A percentile compares a stretch with the other conserved stretches of the same genome.
These are phyloP conservation scores for Ischnura elegans DNA, from an alignment of 2,888 invertebrate genomes.

Conservation along the genomic window DNA sequence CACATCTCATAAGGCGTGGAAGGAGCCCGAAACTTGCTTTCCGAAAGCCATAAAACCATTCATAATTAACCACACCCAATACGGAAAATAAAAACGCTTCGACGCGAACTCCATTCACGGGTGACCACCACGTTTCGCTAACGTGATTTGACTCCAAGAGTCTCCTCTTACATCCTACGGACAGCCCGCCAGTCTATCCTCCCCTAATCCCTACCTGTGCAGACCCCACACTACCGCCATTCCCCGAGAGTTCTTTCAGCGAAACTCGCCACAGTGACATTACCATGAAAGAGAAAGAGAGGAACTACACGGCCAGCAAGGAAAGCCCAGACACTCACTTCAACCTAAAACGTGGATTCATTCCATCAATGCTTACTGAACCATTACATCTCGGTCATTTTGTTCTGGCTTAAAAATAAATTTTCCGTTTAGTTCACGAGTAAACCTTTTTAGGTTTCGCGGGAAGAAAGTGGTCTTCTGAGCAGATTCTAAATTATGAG, in stretches of 20 bases:
- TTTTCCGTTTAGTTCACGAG: too few species aligned
- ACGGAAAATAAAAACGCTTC: not conserved
- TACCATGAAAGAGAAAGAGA: slow-evolving; percentile 40
- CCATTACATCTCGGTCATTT: too few species aligned
- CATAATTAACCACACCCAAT: slow-evolving; percentile 24
- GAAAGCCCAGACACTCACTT: slow-evolving; percentile 33
- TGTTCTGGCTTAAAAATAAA: too few species aligned
- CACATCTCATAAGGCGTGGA: not conserved
- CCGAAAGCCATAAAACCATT: slow-evolving; percentile 3
- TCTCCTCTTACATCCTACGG: not conserved
- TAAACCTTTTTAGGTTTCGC: too few species aligned
- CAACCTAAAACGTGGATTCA: too few species aligned
- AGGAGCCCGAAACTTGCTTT: not conserved
- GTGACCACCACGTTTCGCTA: not conserved
- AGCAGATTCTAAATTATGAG: too few species aligned
- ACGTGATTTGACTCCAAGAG: not conserved
- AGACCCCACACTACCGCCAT: not conserved
- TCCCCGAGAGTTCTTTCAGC: not conserved
- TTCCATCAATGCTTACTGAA: too few species aligned
- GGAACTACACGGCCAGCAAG: slow-evolving; percentile 13
- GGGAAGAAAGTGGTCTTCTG: too few species aligned
- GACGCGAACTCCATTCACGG: not conserved
- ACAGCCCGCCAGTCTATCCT: not conserved
- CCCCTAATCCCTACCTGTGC: not conserved
- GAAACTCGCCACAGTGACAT: slow-evolving; percentile 15